These are phyloP conservation scores for Montipora cactus DNA, from an alignment of 64 coral and sea anemone species.

Conservation along the genomic window DNA sequence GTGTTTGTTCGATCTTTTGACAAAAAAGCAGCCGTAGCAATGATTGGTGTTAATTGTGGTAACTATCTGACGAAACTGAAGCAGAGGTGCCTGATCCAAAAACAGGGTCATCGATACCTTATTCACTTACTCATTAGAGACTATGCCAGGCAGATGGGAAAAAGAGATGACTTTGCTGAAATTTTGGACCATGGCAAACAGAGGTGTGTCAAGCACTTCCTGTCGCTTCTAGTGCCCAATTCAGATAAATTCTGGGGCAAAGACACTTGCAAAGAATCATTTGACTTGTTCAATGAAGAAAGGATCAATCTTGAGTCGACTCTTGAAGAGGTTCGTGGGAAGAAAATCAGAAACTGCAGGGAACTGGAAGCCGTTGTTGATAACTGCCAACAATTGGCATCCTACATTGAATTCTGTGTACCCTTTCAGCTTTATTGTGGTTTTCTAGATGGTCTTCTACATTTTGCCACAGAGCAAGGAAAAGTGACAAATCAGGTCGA, in stretches of 20 bases:
- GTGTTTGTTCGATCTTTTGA: constrained; percentile 21
- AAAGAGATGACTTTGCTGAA: not conserved
- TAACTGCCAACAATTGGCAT: not conserved
- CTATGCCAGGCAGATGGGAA: constrained; percentile 37
- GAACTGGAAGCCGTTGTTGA: not conserved
- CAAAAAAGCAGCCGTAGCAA: constrained; percentile 13
- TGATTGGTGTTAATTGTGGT: constrained; percentile 17
- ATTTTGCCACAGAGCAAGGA: not conserved
- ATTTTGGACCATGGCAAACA: constrained; percentile 27
- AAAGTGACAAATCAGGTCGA: constrained; percentile 13
- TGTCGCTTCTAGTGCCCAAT: constrained; percentile 26
- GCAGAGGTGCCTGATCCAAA: constrained; percentile 43
- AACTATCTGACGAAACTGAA: constrained; percentile 26
- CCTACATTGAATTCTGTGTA: constrained; percentile 47
- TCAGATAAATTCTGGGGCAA: constrained; percentile 19
- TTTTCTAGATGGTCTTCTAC: constrained; percentile 19
- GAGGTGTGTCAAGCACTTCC: constrained; percentile 33
- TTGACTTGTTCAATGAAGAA: constrained; percentile 55
- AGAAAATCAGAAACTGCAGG: constrained; percentile 1
- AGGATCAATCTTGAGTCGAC: constrained; percentile 47
- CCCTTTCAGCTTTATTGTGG: constrained; percentile 18
- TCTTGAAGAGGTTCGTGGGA: not conserved
- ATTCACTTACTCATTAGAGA: constrained; percentile 61
- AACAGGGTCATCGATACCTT: constrained; percentile 1
- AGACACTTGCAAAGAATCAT: constrained; percentile 40